A percentile compares a stretch with the other conserved stretches of the same genome.
These are phyloP conservation scores for Caenorhabditis elegans DNA, from an alignment of 1,140 invertebrate species.

Conservation along the genomic window DNA sequence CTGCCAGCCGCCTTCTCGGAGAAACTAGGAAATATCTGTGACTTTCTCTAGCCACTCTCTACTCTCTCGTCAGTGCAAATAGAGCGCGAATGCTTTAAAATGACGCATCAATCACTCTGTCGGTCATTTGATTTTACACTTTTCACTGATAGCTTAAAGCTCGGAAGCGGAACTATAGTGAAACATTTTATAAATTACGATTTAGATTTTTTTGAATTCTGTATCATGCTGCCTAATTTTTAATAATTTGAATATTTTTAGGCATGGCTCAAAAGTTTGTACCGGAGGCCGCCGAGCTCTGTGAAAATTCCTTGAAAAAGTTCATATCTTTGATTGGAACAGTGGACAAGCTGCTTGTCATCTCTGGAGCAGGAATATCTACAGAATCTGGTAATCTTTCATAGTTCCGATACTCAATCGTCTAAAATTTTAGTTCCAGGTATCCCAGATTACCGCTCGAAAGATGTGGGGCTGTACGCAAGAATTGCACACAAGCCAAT, in stretches of 20 bases:
- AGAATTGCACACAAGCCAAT: conserved; percentile 80
- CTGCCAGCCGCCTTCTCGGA: neutral
- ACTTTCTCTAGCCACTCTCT: neutral
- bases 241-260: too few relatives aligned
- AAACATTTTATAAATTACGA: too few relatives aligned
- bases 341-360: conserved; percentile 70
- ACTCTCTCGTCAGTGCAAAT: neutral
- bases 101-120: neutral
- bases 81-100: neutral
- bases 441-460: conserved; percentile 81
- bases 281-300: neutral
- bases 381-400: conserved; percentile 82
- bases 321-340: neutral
- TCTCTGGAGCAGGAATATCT: conserved; percentile 91
- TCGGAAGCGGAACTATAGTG: too few relatives aligned
- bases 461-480: conserved; percentile 86
- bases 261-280: neutral
- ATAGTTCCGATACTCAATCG: neutral
- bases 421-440: conserved; percentile 51
- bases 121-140: neutral
- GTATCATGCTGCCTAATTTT: too few relatives aligned
- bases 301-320: neutral
- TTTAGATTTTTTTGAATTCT: too few relatives aligned
- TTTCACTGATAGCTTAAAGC: neutral
- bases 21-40: neutral